Percentiles rank a stretch among this genome's conserved stretches.
Evolutionary conservation across 2,797 vertebrate genomes (phyloP).

Genomic region (Distichodus sexfasciatus): DNA sequence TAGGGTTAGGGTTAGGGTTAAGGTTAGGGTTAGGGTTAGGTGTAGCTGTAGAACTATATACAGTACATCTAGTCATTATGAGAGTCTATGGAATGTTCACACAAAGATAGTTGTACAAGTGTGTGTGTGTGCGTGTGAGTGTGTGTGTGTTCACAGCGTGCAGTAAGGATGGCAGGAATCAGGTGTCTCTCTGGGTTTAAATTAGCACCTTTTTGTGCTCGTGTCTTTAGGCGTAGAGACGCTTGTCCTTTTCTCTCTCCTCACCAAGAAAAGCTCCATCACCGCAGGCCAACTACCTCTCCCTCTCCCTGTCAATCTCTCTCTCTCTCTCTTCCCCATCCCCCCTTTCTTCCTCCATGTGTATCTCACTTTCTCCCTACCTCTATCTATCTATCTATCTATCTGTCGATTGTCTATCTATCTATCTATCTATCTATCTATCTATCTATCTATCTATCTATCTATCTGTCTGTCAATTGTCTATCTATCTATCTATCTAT

Average conservation of each 20-base stretch:
- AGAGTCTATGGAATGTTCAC: no score
- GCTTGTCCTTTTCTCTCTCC: slow-evolving; percentile 39
- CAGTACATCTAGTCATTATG: no score
- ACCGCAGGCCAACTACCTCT: slow-evolving; percentile 42
- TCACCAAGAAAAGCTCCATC: slow-evolving; percentile 37
- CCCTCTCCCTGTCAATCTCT: not conserved
- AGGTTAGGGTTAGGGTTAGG: no score
- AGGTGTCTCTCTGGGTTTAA: slow-evolving; percentile 49
- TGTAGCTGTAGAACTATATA: no score
- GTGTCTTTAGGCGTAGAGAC: slow-evolving; percentile 32
- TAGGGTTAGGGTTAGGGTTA: no score
- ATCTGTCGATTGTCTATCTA: not conserved
- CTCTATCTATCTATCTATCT: slow-evolving; percentile 6
- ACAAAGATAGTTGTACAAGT: no score
- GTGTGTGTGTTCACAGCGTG: slow-evolving; percentile 37
- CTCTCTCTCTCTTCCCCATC: slow-evolving; percentile 2
- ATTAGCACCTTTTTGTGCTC: slow-evolving; percentile 49
- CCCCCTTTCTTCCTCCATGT: not conserved
- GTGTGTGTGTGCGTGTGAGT: slow-evolving; percentile 7
- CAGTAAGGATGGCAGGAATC: slow-evolving; percentile 29
- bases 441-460: slow-evolving; percentile 17
- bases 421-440: slow-evolving; percentile 13
- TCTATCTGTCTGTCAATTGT: slow-evolving; percentile 13
- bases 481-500: slow-evolving; percentile 5
- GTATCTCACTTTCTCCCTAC: not conserved